Base-by-base conservation (phyloP, 1,140 invertebrate genomes). In the Macrotrachela quadricornifera region DNA sequence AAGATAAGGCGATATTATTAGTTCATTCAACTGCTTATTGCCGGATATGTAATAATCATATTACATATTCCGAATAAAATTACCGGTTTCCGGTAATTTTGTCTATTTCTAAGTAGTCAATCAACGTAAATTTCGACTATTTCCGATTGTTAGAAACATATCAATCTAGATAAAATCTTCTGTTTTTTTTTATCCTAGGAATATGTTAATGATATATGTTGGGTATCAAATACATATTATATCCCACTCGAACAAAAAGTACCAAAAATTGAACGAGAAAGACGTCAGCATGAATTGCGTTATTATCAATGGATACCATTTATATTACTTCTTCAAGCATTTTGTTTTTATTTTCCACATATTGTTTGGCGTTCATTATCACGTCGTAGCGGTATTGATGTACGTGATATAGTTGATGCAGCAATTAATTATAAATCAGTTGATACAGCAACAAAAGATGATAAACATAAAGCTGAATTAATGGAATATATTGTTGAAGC, bases 271-370 rank as follows among this genome's bases (percentile, higher is more conserved):
- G 49, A 55, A 55, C 36, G 49, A 51, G 50, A 49, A 0, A 16
- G 46, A 10, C 37, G 38, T 15, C 42, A 45, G 8, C 39, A 53
- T 21, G 45, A 52, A 43, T 46, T 59, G 6, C 37, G 40, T 6
- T 59, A 59, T 46, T 59, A 59, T 49, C 58, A 59, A 50, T 59
- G 58, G 58, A 45, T 58, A 18, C 58, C 58, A 11, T 49, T 59
- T 36, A 56, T 59, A 6, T 42, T 59, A 9, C 41, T 59, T 12
- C 37, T 48, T 16, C 57, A 59, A 46, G 58, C 58, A 11, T 37
- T 58, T 17, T 53, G 58, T 52, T 59, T 59, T 49, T 58, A 59
- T 52, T 38, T 58, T 45, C 58, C 58, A 30, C 55, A 51, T 9
- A 41, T 59, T 12, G 51, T 57, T 16, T 59, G 58, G 58, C 53